Conservation (phyloP, 2,113 vertebrate species). For the Gopherus flavomarginatus region DNA sequence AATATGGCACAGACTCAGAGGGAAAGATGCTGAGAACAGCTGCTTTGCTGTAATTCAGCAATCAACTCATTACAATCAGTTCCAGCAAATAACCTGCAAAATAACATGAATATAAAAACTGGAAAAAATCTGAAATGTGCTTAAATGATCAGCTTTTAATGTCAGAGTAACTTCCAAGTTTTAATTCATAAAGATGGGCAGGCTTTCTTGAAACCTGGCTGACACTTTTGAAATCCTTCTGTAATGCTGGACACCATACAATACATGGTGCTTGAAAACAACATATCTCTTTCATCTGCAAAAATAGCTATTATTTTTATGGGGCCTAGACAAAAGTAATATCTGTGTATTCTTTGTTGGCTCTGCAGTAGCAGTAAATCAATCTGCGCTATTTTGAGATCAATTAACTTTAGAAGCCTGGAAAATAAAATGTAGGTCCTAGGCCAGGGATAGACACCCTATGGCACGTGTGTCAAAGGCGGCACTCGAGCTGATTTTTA, state of each 20-base stretch:
- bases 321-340: neutral
- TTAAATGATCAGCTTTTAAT: constrained; percentile 37
- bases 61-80: constrained; percentile 11
- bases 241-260: neutral
- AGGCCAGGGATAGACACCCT: neutral
- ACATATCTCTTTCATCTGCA: neutral
- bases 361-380: neutral
- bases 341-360: neutral
- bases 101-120: constrained; percentile 21
- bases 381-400: neutral
- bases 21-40: neutral
- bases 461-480: no score
- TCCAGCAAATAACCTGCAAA: constrained; percentile 7
- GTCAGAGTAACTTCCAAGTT: neutral
- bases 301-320: neutral
- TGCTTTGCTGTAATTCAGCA: neutral
- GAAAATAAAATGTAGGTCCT: neutral
- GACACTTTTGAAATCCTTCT: neutral
- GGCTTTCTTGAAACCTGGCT: constrained; percentile 37
- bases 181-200: constrained; percentile 36
- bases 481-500: no score
- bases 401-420: neutral
- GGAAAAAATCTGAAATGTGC: constrained; percentile 40
- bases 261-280: constrained; percentile 43
- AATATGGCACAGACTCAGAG: neutral